Evolutionary conservation across 2,797 vertebrate species (phyloP).

Genomic region (Hirundo rustica): DNA sequence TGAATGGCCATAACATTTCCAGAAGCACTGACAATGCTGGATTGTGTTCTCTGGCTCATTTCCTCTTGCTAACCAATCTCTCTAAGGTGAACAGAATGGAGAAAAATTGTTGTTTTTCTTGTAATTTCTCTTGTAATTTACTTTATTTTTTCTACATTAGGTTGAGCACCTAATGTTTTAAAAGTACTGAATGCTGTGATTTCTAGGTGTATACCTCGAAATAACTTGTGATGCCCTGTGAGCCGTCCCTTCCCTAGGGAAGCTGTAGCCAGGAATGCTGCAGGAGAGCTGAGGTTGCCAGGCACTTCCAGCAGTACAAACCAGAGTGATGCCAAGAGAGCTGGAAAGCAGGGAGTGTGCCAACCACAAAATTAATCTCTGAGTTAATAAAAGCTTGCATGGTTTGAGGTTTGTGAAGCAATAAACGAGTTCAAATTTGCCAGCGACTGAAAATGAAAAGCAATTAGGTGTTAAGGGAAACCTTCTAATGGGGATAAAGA

Average conservation of each 20-base stretch:
- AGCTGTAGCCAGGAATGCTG: not conserved
- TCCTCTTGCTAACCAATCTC: not conserved
- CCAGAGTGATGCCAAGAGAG: not conserved
- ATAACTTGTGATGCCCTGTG: not conserved
- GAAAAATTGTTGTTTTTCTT: not conserved
- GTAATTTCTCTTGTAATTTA: not conserved
- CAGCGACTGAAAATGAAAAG: slow-evolving; percentile 19
- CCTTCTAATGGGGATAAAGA: slow-evolving; percentile 17
- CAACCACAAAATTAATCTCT: slow-evolving; percentile 51
- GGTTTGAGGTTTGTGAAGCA: slow-evolving; percentile 59
- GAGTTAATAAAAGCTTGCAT: slow-evolving; percentile 37
- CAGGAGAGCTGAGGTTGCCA: not conserved
- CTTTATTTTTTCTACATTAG: not conserved
- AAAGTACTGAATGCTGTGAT: not conserved
- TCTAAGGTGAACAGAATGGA: not conserved
- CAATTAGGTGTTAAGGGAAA: slow-evolving; percentile 39
- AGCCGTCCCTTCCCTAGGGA: not conserved
- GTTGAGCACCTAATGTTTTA: not conserved
- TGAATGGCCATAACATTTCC: not conserved
- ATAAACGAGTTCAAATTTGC: slow-evolving; percentile 44
- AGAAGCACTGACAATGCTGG: not conserved
- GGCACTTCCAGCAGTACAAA: not conserved
- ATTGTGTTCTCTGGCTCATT: not conserved
- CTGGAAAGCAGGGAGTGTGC: slow-evolving; percentile 26
- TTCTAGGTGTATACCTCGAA: not conserved